Evolutionary conservation across 2,113 vertebrate species (phyloP).

Genomic region (Colistium nudipinnis): DNA sequence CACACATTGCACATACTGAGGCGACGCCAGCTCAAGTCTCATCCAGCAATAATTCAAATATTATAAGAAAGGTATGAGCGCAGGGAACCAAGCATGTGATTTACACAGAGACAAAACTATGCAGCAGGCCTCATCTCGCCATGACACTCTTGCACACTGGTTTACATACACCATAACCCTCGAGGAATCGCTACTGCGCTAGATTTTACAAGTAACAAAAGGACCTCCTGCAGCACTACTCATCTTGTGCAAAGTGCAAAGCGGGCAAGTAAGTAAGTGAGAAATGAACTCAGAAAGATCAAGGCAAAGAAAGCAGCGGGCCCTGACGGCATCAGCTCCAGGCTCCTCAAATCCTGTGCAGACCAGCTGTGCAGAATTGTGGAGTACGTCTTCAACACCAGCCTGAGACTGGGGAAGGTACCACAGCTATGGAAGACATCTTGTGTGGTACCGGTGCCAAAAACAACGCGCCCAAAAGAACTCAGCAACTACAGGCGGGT

Average conservation of each 20-base stretch:
- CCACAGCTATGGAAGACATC: no score
- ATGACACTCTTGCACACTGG: constrained; percentile 3
- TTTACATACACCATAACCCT: constrained; percentile 32
- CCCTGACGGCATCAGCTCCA: no score
- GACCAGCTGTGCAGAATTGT: no score
- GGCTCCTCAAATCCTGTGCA: no score
- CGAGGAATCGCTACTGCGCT: constrained; percentile 38
- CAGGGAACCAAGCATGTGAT: neutral
- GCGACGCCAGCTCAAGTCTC: constrained; percentile 26
- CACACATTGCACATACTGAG: constrained; percentile 42
- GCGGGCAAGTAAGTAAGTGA: no score
- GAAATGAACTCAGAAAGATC: no score
- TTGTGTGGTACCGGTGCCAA: no score
- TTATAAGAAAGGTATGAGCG: constrained; percentile 21
- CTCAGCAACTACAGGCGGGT: no score
- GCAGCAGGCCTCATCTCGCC: constrained; percentile 1
- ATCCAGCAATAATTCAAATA: constrained; percentile 47
- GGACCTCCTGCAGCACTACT: constrained; percentile 13
- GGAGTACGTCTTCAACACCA: no score
- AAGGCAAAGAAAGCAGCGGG: no score
- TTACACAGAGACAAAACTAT: constrained; percentile 24
- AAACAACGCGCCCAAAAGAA: no score
- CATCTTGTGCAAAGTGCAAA: neutral
- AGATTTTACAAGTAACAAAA: constrained; percentile 17
- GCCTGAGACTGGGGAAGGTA: no score